A percentile compares a stretch with the other conserved stretches of the same genome.
Conservation (phyloP, 2,113 vertebrate species). For the Aspiorhynchus laticeps region DNA sequence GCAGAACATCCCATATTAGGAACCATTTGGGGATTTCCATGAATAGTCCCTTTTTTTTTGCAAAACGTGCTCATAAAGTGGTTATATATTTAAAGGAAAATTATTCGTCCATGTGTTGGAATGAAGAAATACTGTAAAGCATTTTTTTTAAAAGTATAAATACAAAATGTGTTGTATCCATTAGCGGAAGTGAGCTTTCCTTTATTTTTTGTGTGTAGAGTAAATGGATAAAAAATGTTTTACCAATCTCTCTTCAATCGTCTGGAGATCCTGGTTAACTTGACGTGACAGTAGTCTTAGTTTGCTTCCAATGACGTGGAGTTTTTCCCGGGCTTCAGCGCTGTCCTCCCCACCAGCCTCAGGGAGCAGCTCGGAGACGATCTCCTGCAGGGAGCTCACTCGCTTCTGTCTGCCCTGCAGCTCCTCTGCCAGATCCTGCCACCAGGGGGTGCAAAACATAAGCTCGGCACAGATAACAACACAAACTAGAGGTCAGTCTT, state of each 20-base stretch:
- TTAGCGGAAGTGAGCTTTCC: neutral
- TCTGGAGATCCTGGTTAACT: conserved; percentile 79
- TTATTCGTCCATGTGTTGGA: neutral
- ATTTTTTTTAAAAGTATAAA: neutral
- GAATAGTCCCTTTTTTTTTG: neutral
- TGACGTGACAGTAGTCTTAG: conserved; percentile 79
- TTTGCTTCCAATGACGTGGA: conserved; percentile 84
- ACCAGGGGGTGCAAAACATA: conserved; percentile 40
- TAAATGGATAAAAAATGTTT: neutral
- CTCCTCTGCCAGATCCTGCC: conserved; percentile 84
- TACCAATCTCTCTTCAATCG: conserved; percentile 80
- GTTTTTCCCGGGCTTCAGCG: conserved; percentile 83
- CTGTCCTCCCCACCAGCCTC: conserved; percentile 74
- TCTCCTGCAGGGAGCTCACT: conserved; percentile 81
- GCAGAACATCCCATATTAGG: neutral
- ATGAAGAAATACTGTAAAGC: neutral
- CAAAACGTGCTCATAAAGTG: neutral
- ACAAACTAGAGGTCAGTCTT: neutral
- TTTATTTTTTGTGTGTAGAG: neutral
- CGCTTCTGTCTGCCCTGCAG: conserved; percentile 75
- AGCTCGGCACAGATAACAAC: neutral
- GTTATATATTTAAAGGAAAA: neutral
- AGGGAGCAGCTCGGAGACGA: conserved; percentile 79
- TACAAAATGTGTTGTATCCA: neutral
- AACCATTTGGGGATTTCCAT: neutral